Percentiles rank a stretch among this genome's conserved stretches.
phyloP scores from a whole-genome alignment of 2,888 invertebrate genomes.

The Plutella xylostella region DNA sequence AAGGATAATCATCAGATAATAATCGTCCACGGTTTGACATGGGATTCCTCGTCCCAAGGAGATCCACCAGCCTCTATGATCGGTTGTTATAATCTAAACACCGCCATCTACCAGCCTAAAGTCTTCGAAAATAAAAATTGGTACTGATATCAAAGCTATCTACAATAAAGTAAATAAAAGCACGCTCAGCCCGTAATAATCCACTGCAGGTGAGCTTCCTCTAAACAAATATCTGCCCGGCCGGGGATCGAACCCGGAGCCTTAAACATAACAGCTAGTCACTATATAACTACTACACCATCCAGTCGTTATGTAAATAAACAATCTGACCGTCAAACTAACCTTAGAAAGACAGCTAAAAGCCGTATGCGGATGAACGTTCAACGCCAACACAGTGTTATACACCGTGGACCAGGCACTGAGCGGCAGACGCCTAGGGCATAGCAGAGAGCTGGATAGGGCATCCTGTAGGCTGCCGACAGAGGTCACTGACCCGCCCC shows the following conservation, averaged over 20 bases:
- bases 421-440: constrained; percentile 25
- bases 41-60: no score
- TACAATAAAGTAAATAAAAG: neutral
- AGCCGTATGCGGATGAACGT: constrained; percentile 26
- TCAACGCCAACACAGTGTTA: no score
- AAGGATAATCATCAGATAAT: no score
- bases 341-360: constrained; percentile 55
- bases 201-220: neutral
- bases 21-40: no score
- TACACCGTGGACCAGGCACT: constrained; percentile 31
- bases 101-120: no score
- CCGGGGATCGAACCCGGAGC: no score
- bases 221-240: no score
- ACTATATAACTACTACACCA: no score
- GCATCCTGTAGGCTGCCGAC: constrained; percentile 22
- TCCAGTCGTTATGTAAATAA: neutral
- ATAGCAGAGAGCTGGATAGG: constrained; percentile 33
- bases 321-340: neutral
- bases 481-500: constrained; percentile 14
- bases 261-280: no score
- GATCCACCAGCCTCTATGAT: neutral
- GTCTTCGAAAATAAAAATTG: no score
- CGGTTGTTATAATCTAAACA: neutral
- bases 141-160: no score
- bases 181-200: neutral